Evolutionary conservation across 2,113 vertebrate species (phyloP), one percentile per base, ranked within the genome.

Genomic region (Gallinago undulata): DNA sequence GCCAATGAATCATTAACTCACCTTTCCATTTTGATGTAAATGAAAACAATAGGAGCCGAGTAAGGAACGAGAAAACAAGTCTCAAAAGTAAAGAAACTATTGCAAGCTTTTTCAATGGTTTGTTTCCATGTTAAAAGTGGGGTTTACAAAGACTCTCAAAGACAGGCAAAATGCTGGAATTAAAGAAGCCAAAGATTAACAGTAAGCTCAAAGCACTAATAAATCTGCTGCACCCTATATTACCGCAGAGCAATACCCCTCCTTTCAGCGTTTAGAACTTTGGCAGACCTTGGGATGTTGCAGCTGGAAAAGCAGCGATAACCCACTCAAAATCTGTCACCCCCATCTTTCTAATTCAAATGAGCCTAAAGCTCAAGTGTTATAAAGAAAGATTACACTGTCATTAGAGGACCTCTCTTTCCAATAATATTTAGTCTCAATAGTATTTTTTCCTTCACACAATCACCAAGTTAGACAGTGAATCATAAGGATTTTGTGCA

Each of bases 1-100:
- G 98, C 97, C 97, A 97, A 98, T 98, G 98, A 99, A 99, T 99
- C 98, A 99, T 99, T 99, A 99, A 99, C 98, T 98, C 97, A 98
- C 98, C 98, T 98, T 97, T 97, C 97, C 97, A 97, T 95, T 96
- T 96, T 93, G 91, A 98, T 98, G 96, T 97, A 98, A 98, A 98
- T 98, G 93, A 97, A 97, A 98, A 98, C 88, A 97, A 97, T 95
- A 95, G 96, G 75, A 97, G 62, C 75, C 5, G 9, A 85, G 88
- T 59, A 47, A 51, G 77, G 62, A 88, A 94, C 74, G 47, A 96
- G 76, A 97, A 86, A 92, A 83, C 94, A 87, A 18, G 19, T 84
- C 73, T 85, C 18, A 85, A 79, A 94, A 92, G 80, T 62, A 96
- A 90, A 95, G 12, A 95, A 91, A 86, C 33, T 60, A 82, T 35